phyloP scores from a whole-genome alignment of 2,113 vertebrate genomes.

The Salminus brasiliensis region DNA sequence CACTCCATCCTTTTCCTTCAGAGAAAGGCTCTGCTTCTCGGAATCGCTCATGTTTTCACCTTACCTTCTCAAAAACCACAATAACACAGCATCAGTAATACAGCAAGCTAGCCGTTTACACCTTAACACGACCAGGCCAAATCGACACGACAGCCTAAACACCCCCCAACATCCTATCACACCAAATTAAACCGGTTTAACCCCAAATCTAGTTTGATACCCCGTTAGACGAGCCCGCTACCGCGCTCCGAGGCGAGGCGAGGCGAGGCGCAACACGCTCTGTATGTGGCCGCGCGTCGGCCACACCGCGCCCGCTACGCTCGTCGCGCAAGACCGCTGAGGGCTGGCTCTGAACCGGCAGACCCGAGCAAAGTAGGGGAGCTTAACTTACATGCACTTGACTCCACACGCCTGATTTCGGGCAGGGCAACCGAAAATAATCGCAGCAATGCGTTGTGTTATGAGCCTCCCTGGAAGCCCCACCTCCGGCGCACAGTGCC shows the following conservation, averaged over 20 bases:
- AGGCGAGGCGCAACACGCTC: too few relatives aligned
- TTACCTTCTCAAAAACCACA: not conserved
- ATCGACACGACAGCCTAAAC: too few relatives aligned
- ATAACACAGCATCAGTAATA: too few relatives aligned
- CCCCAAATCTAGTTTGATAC: too few relatives aligned
- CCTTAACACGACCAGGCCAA: too few relatives aligned
- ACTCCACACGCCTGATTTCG: not conserved
- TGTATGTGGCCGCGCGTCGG: too few relatives aligned
- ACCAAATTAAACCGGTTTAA: too few relatives aligned
- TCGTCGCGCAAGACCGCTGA: not conserved
- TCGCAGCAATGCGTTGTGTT: not conserved
- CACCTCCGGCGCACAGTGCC: conserved; percentile 47
- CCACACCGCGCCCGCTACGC: too few relatives aligned
- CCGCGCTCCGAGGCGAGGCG: too few relatives aligned
- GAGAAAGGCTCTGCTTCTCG: conserved; percentile 48
- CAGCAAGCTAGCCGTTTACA: too few relatives aligned
- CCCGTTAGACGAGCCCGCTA: too few relatives aligned
- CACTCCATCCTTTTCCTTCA: conserved; percentile 49
- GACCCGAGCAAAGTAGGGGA: not conserved
- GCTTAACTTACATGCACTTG: conserved; percentile 44
- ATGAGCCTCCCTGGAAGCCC: conserved; percentile 24
- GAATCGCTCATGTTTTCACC: conserved; percentile 52
- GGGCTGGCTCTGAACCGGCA: not conserved
- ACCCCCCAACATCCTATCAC: too few relatives aligned
- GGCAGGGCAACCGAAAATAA: conserved; percentile 6